These are phyloP conservation scores for Linyphia triangularis DNA, from an alignment of 2,888 invertebrate species.

Conservation along the genomic window DNA sequence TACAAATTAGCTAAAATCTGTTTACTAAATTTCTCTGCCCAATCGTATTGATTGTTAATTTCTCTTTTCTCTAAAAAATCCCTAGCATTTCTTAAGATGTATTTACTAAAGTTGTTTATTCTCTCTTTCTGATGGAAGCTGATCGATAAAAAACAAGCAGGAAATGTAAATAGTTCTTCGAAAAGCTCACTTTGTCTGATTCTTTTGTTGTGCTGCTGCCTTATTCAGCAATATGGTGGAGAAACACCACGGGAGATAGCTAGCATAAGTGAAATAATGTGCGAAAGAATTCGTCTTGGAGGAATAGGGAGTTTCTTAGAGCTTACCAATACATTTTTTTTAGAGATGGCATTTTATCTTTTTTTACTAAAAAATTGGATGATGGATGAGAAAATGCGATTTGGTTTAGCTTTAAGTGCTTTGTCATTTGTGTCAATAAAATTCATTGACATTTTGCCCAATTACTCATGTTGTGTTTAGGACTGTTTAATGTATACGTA, in stretches of 20 bases:
- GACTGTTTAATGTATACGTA: background rate
- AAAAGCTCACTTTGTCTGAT: background rate
- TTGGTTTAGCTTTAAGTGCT: too few relatives aligned
- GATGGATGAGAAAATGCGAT: too few relatives aligned
- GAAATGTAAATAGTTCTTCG: background rate
- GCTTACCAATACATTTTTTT: too few relatives aligned
- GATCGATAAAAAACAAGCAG: background rate
- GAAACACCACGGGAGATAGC: too few relatives aligned
- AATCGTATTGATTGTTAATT: background rate
- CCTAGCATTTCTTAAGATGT: background rate
- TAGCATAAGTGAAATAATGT: background rate
- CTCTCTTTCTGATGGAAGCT: background rate
- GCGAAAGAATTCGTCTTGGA: background rate
- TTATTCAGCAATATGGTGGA: background rate
- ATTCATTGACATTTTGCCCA: too few relatives aligned
- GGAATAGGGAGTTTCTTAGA: too few relatives aligned
- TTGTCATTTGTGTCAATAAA: too few relatives aligned
- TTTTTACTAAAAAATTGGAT: too few relatives aligned
- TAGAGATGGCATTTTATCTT: too few relatives aligned
- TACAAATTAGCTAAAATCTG: too few relatives aligned
- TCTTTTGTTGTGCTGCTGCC: background rate
- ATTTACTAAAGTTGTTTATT: slow-evolving; percentile 21
- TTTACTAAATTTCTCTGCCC: background rate
- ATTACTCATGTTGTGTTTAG: too few relatives aligned
- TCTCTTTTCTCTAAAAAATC: slow-evolving; percentile 8